phyloP scores from a whole-genome alignment of 2,888 invertebrate species.

The Brachyopa scutellaris region DNA sequence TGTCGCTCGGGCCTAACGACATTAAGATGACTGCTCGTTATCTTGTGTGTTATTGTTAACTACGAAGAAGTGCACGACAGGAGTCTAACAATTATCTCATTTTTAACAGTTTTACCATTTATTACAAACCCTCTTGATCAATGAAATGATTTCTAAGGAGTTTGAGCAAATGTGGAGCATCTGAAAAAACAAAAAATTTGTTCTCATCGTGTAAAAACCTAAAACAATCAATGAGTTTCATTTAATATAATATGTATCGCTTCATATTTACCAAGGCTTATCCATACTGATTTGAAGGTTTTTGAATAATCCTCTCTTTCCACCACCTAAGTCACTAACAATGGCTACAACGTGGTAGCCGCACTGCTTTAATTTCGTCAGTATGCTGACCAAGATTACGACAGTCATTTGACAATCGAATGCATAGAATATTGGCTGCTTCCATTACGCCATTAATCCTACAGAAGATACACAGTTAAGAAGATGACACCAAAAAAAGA shows the following conservation, averaged over 20 bases:
- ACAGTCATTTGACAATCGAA: neutral
- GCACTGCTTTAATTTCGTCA: neutral
- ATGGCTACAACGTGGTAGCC: neutral
- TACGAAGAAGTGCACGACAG: neutral
- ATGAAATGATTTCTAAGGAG: slow-evolving; percentile 43
- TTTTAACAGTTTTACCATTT: slow-evolving; percentile 39
- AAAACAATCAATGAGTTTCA: neutral
- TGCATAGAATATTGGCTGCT: too few species aligned
- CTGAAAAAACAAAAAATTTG: neutral
- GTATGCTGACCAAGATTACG: neutral
- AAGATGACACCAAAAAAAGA: neutral
- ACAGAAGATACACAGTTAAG: neutral
- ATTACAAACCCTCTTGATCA: slow-evolving; percentile 31
- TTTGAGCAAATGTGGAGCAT: neutral
- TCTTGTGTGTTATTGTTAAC: slow-evolving; percentile 37
- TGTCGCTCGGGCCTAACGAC: too few species aligned
- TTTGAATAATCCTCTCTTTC: neutral
- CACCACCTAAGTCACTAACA: neutral
- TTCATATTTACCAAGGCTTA: neutral
- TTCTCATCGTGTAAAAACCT: neutral
- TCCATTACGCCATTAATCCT: neutral
- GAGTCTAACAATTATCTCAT: slow-evolving; percentile 38
- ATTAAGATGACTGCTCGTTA: too few species aligned
- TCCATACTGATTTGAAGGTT: neutral
- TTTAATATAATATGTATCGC: neutral